phyloP scores from a whole-genome alignment of 2,888 invertebrate genomes.

The Trilocha varians region DNA sequence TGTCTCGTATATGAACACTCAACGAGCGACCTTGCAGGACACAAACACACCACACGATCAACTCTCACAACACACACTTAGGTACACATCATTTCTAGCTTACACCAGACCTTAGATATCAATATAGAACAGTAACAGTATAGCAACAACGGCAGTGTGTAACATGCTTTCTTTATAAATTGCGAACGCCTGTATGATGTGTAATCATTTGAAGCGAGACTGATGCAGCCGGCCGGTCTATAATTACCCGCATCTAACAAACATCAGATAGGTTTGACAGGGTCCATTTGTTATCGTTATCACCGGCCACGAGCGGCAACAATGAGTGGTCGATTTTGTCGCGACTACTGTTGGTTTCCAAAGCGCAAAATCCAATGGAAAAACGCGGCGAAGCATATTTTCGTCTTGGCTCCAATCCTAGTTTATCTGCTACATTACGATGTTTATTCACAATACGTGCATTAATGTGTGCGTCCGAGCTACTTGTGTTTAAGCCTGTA shows the following conservation, averaged over 20 bases:
- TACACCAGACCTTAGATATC: conserved; percentile 12
- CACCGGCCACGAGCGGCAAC: conserved; percentile 47
- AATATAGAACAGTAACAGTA: neutral
- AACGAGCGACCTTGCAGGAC: conserved; percentile 64
- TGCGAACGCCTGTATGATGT: conserved; percentile 3
- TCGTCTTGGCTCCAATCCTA: conserved; percentile 74
- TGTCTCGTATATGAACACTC: conserved; percentile 46
- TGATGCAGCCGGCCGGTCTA: conserved; percentile 3
- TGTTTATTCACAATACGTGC: conserved; percentile 73
- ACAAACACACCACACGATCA: conserved; percentile 44
- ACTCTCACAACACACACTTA: conserved; percentile 35
- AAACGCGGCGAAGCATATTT: conserved; percentile 72
- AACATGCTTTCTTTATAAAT: neutral
- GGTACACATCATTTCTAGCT: conserved; percentile 35
- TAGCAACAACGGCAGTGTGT: neutral
- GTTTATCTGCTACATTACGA: conserved; percentile 74
- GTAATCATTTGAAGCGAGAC: conserved; percentile 3
- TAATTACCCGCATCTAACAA: conserved; percentile 1
- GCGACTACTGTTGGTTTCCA: conserved; percentile 61
- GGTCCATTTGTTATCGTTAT: conserved; percentile 19
- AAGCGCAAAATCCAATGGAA: conserved; percentile 71
- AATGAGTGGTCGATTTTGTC: conserved; percentile 44
- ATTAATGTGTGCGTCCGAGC: conserved; percentile 65
- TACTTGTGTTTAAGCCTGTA: conserved; percentile 49
- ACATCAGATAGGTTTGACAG: conserved; percentile 5